Evolutionary conservation across 2,888 invertebrate species (phyloP), one percentile per base, ranked within the genome.

Genomic region (Furcula furcula): DNA sequence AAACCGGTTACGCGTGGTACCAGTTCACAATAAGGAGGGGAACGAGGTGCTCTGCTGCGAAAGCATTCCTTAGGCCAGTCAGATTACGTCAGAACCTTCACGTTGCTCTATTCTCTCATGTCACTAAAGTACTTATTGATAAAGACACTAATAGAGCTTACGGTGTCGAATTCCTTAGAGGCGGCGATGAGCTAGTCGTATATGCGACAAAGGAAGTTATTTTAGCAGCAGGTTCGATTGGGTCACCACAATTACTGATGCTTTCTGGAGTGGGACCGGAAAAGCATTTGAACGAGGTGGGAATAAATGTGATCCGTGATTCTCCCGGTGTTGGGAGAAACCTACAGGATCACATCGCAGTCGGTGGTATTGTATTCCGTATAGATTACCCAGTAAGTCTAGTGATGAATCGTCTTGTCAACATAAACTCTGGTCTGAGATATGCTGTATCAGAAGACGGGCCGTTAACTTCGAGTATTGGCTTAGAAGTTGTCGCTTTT

Each of bases 231-330:
- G 99, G 99, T 0, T 94, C 98, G 0, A 93, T 99, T 40, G 97
- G 94, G 49, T 93, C 95, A 0, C 98, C 98, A 0, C 98, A 99
- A 60, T 73, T 99, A 6, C 90, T 99, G 36, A 94, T 98, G 95
- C 84, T 99, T 58, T 93, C 93, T 16, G 99, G 99, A 0, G 84
- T 98, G 2, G 97, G 97, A 1, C 95, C 95, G 0, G 90, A 86
- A 12, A 74, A 91, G n/a, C 94, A 97, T 65, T 81, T 97, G 2
- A 70, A 90, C 43, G 91, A 94, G 48, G 89, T 94, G 6, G 94
- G 94, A 0, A 90, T 96, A 29, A 91, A 93, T 6, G 91, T 95
- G 22, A 89, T 97, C 3, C 92, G 92, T 18, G 92, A 96, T 76
- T 90, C 93, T 19, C 95, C 95, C 0, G 96, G 96, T 1, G 97